Evolutionary conservation across 2,888 invertebrate genomes (phyloP), one percentile per base, ranked within the genome.

Genomic region (Acanthosepion esculentum): DNA sequence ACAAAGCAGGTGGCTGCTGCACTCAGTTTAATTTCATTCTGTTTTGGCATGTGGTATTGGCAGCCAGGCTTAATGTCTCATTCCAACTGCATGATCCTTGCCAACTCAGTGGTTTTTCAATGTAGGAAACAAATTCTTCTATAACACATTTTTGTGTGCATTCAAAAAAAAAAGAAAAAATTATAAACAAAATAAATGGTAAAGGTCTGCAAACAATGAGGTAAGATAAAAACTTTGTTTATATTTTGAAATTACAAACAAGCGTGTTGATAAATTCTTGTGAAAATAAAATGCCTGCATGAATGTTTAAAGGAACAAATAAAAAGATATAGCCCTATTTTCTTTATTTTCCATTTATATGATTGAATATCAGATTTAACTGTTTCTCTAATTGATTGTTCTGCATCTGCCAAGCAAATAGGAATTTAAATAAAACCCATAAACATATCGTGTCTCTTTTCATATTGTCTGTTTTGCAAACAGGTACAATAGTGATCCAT

Each of bases 1-100:
- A n/a, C 78, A 78, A 78, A 78, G 78, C 78, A 78, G 78, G 78
- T 78, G 78, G 78, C 78, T 78, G 78, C n/a, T 78, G n/a, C 78
- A 29, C 78, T 78, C n/a, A 15, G 12, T 78, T 78, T 15, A 78
- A 29, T 78, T 59, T 59, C 1, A 78, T 78, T 78, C 78, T 78
- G n/a, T 78, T 78, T 78, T 78, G 78, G 78, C 78, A 78, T 78
- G 78, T 78, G 78, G 78, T 78, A 33, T 78, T 18, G 78, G 18
- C 78, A 78, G 78, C 78, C n/a, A 33, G 33, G n/a, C 78, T 78
- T n/a, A n/a, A 78, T 33, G 78, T 33, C 78, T 78, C 78, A 78
- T 78, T 78, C 78, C 78, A 78, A 33, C 23, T 78, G n/a, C n/a
- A 78, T 78, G 78, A 78, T 78, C 12, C 78, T n/a, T 5, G 15